These are phyloP conservation scores for Lophura nycthemera DNA, from an alignment of 2,113 vertebrate species.

Conservation along the genomic window DNA sequence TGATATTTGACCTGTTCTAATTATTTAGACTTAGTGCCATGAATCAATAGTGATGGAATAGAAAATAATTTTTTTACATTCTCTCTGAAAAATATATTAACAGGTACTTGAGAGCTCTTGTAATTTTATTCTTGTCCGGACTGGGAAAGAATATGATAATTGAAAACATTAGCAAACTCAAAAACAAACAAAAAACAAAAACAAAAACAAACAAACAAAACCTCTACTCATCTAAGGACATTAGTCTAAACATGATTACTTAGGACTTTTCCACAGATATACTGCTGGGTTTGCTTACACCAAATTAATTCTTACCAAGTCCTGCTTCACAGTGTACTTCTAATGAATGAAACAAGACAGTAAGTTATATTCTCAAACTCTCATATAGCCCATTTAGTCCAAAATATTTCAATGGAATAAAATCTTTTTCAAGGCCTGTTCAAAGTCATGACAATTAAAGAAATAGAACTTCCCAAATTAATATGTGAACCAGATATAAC, in stretches of 20 bases:
- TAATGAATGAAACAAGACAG: neutral
- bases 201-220: neutral
- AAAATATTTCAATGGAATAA: neutral
- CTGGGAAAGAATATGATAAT: neutral
- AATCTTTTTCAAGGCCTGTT: neutral
- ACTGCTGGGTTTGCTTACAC: neutral
- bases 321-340: neutral
- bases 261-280: neutral
- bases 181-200: neutral
- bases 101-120: neutral
- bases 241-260: neutral
- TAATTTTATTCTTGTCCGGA: constrained; percentile 3
- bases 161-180: neutral
- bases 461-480: neutral
- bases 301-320: neutral
- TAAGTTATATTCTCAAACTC: neutral
- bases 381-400: neutral
- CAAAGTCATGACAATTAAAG: neutral
- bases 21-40: neutral
- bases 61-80: neutral
- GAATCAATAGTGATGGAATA: neutral
- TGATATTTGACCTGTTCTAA: neutral
- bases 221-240: neutral
- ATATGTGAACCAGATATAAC: neutral
- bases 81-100: neutral